Evolutionary conservation across 2,797 vertebrate genomes (phyloP).

Genomic region (Etheostoma nigrum): DNA sequence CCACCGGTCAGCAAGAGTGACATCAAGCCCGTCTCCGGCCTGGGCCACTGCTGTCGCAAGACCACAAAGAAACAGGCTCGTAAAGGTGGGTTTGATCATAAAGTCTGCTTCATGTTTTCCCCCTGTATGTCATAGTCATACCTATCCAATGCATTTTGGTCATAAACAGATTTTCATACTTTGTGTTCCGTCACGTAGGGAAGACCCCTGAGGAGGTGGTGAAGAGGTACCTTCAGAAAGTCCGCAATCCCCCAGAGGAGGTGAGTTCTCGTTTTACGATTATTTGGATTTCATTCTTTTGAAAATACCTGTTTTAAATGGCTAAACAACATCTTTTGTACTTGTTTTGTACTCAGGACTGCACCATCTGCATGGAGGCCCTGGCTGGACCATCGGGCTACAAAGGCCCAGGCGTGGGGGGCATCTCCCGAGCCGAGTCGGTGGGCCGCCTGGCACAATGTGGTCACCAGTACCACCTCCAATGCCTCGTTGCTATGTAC

Average conservation of each 20-base stretch:
- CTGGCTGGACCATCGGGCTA: slow-evolving; percentile 92
- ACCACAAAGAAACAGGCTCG: slow-evolving; percentile 96
- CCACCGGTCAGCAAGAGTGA: slow-evolving; percentile 97
- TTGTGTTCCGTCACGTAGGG: slow-evolving; percentile 77
- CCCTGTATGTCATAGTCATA: neutral
- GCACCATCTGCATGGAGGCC: slow-evolving; percentile 96
- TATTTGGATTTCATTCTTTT: neutral
- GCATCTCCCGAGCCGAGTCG: slow-evolving; percentile 87
- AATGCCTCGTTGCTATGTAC: slow-evolving; percentile 98
- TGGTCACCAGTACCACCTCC: slow-evolving; percentile 93
- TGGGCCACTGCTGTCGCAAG: slow-evolving; percentile 95
- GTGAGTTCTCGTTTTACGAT: slow-evolving; percentile 72
- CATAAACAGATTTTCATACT: neutral
- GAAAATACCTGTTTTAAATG: neutral
- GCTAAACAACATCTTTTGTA: neutral
- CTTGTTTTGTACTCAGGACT: slow-evolving; percentile 85
- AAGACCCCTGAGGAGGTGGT: slow-evolving; percentile 96
- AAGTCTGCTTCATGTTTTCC: neutral
- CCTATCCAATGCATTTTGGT: neutral
- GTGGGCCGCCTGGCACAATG: slow-evolving; percentile 93
- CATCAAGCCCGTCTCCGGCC: slow-evolving; percentile 94
- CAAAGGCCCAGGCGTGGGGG: slow-evolving; percentile 89
- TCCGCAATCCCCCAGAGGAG: slow-evolving; percentile 94
- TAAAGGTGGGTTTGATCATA: slow-evolving; percentile 85
- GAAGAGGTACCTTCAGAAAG: slow-evolving; percentile 95